Evolutionary conservation across 2,888 invertebrate species (phyloP).

Genomic region (Trissoscelio sp.): DNA sequence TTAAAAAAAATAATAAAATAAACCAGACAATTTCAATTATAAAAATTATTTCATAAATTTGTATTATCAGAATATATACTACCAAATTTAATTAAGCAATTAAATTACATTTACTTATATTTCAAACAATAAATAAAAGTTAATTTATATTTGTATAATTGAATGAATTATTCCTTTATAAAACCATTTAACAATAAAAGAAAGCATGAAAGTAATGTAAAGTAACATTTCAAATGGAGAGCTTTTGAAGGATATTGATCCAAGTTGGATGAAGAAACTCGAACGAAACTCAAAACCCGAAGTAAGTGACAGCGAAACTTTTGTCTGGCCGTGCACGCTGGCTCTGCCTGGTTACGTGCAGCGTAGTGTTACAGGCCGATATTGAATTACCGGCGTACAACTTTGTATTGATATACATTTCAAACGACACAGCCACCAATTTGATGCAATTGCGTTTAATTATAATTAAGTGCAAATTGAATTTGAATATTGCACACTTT

Average conservation of each 20-base stretch:
- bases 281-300: slow-evolving; percentile 61
- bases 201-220: background rate
- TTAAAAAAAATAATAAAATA: too few species aligned
- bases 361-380: slow-evolving; percentile 79
- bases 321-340: slow-evolving; percentile 38
- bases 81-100: too few species aligned
- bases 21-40: too few species aligned
- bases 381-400: slow-evolving; percentile 76
- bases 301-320: slow-evolving; percentile 55
- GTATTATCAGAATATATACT: too few species aligned
- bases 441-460: slow-evolving; percentile 43
- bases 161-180: too few species aligned
- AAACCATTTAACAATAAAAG: too few species aligned
- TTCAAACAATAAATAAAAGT: too few species aligned
- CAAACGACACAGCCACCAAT: slow-evolving; percentile 43
- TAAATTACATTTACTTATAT: too few species aligned
- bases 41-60: too few species aligned
- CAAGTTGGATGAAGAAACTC: slow-evolving; percentile 55
- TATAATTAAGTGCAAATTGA: slow-evolving; percentile 27
- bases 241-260: slow-evolving; percentile 54
- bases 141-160: too few species aligned
- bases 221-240: slow-evolving; percentile 17
- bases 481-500: background rate
- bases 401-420: slow-evolving; percentile 62
- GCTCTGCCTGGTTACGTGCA: slow-evolving; percentile 49